phyloP scores from a whole-genome alignment of 2,113 vertebrate genomes.

The Onychostoma macrolepis region DNA sequence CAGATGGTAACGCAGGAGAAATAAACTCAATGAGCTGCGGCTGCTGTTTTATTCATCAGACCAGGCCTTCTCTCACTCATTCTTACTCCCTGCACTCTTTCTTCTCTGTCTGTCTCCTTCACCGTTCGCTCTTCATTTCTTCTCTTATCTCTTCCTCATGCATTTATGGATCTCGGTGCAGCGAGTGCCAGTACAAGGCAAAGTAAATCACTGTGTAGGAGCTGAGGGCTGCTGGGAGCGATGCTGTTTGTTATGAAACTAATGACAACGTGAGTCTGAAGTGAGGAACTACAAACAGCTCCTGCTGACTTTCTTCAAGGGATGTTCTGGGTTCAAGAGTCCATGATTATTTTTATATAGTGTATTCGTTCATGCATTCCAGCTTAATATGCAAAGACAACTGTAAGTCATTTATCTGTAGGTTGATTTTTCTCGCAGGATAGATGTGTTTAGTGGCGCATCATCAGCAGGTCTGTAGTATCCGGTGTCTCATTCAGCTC shows the following conservation, averaged over 20 bases:
- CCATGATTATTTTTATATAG: background rate
- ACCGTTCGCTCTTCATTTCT: conserved; percentile 63
- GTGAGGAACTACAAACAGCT: background rate
- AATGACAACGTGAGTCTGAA: background rate
- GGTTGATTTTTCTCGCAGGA: background rate
- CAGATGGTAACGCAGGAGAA: background rate
- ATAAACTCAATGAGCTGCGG: conserved; percentile 63
- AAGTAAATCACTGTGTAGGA: conserved; percentile 73
- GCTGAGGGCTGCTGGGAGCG: conserved; percentile 69
- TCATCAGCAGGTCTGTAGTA: background rate
- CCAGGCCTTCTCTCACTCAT: conserved; percentile 1
- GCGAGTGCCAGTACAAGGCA: conserved; percentile 63
- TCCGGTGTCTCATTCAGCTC: background rate
- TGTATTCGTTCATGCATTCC: background rate
- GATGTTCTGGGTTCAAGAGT: background rate
- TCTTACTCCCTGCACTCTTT: conserved; percentile 9
- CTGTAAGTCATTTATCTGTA: background rate
- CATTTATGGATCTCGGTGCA: conserved; percentile 76
- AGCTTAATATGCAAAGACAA: background rate
- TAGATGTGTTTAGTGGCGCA: background rate
- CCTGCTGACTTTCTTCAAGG: background rate
- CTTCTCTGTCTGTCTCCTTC: conserved; percentile 51
- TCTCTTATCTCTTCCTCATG: conserved; percentile 63
- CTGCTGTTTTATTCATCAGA: conserved; percentile 65
- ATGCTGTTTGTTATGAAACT: conserved; percentile 43